Evolutionary conservation across 2,888 invertebrate genomes (phyloP).

Genomic region (Meliscaeva auricollis): DNA sequence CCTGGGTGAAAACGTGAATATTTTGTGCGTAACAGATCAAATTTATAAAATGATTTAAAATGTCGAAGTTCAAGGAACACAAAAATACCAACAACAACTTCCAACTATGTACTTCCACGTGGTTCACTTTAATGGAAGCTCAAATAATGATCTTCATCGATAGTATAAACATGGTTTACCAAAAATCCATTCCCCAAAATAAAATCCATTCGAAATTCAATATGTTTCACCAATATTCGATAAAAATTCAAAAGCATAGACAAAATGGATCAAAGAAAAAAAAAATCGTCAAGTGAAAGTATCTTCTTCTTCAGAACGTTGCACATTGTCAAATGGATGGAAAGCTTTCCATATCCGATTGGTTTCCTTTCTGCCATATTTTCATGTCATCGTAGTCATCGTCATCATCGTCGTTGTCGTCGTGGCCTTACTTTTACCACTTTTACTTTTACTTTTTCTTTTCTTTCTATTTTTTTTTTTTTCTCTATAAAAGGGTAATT

Average conservation of each 20-base stretch:
- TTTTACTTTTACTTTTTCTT: constrained; percentile 25
- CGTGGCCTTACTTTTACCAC: constrained; percentile 22
- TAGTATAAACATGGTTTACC: background rate
- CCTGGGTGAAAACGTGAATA: too few relatives aligned
- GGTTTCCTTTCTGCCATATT: constrained; percentile 24
- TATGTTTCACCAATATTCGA: background rate
- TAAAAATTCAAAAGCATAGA: background rate
- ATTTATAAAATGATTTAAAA: too few relatives aligned
- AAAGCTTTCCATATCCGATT: constrained; percentile 64
- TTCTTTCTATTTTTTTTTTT: background rate
- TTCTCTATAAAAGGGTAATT: constrained; percentile 17
- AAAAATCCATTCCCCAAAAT: background rate
- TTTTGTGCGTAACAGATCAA: too few relatives aligned
- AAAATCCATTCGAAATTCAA: constrained; percentile 10
- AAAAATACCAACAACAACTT: too few relatives aligned
- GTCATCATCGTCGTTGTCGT: background rate
- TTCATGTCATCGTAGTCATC: constrained; percentile 2
- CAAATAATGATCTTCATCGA: too few relatives aligned
- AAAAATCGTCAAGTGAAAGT: constrained; percentile 7
- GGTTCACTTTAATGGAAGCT: too few relatives aligned
- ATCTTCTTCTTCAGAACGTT: constrained; percentile 14
- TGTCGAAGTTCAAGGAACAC: too few relatives aligned
- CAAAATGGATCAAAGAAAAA: background rate
- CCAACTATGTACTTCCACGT: too few relatives aligned
- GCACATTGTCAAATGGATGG: constrained; percentile 73